Conservation (phyloP, 1,140 invertebrate species). For the Lucilia sericata region DNA sequence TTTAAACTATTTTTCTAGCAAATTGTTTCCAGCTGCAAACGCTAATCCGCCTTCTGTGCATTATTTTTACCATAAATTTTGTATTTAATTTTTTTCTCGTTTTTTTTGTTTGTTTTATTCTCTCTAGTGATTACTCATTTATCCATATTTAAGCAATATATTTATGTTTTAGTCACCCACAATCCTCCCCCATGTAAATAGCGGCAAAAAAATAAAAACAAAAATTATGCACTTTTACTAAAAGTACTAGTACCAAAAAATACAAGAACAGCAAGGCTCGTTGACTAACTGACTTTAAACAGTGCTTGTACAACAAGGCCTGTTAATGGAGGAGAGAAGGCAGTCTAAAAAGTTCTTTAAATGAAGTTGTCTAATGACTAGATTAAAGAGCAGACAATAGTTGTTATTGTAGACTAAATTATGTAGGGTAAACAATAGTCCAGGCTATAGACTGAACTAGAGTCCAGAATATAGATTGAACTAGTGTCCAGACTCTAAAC, state of each 20-base stretch:
- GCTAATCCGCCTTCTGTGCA: slow-evolving; percentile 6
- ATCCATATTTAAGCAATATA: neutral
- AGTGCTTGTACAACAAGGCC: slow-evolving; percentile 3
- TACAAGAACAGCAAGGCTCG: neutral
- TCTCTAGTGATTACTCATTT: slow-evolving; percentile 27
- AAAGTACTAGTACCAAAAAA: neutral
- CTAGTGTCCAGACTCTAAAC: too few relatives aligned
- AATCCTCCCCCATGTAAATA: neutral
- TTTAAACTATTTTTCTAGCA: neutral
- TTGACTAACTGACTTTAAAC: neutral
- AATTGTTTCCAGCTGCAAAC: neutral
- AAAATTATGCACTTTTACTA: slow-evolving; percentile 16
- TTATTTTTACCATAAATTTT: neutral
- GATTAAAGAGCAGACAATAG: too few relatives aligned
- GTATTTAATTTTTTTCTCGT: neutral
- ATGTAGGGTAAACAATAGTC: too few relatives aligned
- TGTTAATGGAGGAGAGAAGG: neutral
- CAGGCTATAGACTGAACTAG: too few relatives aligned
- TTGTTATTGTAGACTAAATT: too few relatives aligned
- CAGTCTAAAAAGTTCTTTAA: neutral
- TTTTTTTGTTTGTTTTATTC: neutral
- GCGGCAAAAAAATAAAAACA: neutral
- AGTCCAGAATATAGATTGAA: too few relatives aligned
- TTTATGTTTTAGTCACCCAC: slow-evolving; percentile 26
- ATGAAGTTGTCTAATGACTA: too few relatives aligned